A percentile compares a stretch with the other conserved stretches of the same genome.
Conservation (phyloP, 2,888 invertebrate species). For the Cyrtodaria siliqua region DNA sequence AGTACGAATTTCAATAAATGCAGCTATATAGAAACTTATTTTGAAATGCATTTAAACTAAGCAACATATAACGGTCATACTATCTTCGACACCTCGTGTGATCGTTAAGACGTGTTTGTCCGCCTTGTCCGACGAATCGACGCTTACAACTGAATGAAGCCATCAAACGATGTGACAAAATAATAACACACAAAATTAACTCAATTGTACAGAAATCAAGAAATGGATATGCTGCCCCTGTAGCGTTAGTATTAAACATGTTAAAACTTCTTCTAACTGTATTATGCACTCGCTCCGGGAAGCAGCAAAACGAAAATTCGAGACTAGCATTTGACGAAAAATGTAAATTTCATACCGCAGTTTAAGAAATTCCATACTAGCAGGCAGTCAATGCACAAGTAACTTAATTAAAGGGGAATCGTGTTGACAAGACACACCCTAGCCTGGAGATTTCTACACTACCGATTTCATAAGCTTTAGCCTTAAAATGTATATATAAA, state of each 20-base stretch:
- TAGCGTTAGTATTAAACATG: conserved; percentile 6
- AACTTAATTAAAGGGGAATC: conserved; percentile 5
- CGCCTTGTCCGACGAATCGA: background rate
- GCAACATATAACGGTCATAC: too few relatives aligned
- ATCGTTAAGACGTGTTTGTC: too few relatives aligned
- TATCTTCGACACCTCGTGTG: too few relatives aligned
- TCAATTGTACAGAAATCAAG: conserved; percentile 7
- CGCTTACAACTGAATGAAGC: conserved; percentile 31
- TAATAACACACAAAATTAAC: conserved; percentile 35
- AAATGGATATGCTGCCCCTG: conserved; percentile 21
- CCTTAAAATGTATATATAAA: too few relatives aligned
- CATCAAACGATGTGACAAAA: conserved; percentile 40
- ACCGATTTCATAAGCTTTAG: too few relatives aligned
- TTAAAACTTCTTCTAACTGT: conserved; percentile 2
- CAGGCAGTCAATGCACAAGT: background rate
- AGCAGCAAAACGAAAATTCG: background rate
- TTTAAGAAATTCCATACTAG: background rate
- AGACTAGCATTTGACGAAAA: background rate
- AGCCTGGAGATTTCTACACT: too few relatives aligned
- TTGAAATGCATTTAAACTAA: too few relatives aligned
- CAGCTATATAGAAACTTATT: too few relatives aligned
- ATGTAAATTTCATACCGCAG: background rate
- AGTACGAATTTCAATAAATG: too few relatives aligned
- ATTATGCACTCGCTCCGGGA: conserved; percentile 7
- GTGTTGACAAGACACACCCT: too few relatives aligned